A percentile compares a stretch with the other conserved stretches of the same genome.
These are phyloP conservation scores for Sinelater perroti DNA, from an alignment of 2,888 invertebrate species.

Conservation along the genomic window DNA sequence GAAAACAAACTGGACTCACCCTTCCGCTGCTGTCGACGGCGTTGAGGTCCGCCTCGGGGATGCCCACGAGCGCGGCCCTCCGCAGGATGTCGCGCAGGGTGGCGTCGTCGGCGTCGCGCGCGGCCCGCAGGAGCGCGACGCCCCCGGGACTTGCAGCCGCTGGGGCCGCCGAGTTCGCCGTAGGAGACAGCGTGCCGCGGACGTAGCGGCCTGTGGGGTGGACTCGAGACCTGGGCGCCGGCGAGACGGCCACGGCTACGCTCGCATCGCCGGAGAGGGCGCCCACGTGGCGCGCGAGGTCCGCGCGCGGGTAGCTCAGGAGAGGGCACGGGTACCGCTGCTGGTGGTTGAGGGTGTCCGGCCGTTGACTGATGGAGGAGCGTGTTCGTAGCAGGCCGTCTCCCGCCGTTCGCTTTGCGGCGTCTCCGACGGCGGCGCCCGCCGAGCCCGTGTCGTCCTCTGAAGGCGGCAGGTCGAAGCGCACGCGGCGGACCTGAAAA, in stretches of 20 bases:
- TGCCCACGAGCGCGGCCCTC: conserved; percentile 57
- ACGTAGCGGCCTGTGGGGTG: conserved; percentile 58
- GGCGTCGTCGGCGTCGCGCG: conserved; percentile 65
- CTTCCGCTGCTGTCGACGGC: conserved; percentile 66
- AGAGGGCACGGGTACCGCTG: conserved; percentile 41
- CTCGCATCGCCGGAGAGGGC: conserved; percentile 21
- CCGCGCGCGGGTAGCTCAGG: conserved; percentile 38
- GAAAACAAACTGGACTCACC: conserved; percentile 58
- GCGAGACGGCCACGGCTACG: conserved; percentile 52
- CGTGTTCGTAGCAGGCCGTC: conserved; percentile 49
- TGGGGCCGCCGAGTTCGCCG: conserved; percentile 54
- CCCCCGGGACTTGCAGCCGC: conserved; percentile 53
- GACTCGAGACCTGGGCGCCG: conserved; percentile 53
- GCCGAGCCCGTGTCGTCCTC: conserved; percentile 46
- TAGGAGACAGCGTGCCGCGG: conserved; percentile 61
- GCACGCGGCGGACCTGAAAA: conserved; percentile 54
- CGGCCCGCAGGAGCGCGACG: conserved; percentile 63
- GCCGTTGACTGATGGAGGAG: conserved; percentile 48
- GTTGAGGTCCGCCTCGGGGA: conserved; percentile 63
- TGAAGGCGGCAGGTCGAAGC: conserved; percentile 54
- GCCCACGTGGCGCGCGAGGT: conserved; percentile 4
- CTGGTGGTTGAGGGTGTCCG: conserved; percentile 42
- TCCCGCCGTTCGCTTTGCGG: conserved; percentile 48
- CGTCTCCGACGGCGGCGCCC: conserved; percentile 40
- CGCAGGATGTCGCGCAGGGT: conserved; percentile 60